A percentile compares a stretch with the other conserved stretches of the same genome.
These are phyloP conservation scores for Upupa epops DNA, from an alignment of 2,113 vertebrate genomes.

Conservation along the genomic window DNA sequence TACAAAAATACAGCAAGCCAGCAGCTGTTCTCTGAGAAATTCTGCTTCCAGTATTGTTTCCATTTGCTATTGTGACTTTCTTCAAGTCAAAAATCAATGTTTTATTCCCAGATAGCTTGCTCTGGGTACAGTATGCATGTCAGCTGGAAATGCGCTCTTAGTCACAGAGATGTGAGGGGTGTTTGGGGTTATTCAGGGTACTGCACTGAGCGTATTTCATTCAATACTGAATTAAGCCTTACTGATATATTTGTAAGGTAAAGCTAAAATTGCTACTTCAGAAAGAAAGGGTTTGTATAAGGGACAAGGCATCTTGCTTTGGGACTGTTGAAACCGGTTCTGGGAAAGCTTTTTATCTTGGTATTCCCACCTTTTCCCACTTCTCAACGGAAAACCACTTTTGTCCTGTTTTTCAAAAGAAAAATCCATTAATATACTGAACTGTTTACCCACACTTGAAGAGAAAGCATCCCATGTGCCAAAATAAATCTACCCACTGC, in stretches of 20 bases:
- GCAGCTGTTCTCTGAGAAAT: not conserved
- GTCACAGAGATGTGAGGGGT: not conserved
- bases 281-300: not conserved
- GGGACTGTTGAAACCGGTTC: not conserved
- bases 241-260: not conserved
- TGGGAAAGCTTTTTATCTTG: not conserved
- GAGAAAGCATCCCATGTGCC: not conserved
- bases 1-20: not conserved
- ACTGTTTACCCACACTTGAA: not conserved
- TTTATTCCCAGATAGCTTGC: not conserved
- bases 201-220: not conserved
- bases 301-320: not conserved
- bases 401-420: not conserved
- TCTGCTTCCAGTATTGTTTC: not conserved
- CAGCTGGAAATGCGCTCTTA: not conserved
- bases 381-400: not conserved
- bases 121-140: not conserved
- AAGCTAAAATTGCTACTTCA: not conserved
- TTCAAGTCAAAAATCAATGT: not conserved
- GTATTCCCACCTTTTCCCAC: not conserved
- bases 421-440: not conserved
- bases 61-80: not conserved
- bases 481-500: not conserved
- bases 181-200: not conserved
- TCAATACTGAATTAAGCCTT: not conserved